Base-by-base conservation (phyloP, 2,113 vertebrate genomes). In the Apaloderma vittatum region DNA sequence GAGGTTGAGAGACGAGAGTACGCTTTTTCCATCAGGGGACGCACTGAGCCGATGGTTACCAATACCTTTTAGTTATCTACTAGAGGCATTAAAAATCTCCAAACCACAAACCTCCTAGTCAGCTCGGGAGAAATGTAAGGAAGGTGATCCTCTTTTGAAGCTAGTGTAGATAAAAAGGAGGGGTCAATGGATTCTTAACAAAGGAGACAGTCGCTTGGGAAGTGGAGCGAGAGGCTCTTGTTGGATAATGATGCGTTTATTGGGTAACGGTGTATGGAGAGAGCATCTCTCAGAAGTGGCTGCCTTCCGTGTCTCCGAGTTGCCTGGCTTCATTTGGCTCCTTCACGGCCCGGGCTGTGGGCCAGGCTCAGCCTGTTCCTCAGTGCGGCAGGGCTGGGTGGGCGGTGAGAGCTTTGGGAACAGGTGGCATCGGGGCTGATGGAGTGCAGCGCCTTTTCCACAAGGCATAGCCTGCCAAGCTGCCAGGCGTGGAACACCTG, bases 281-380 rank as follows among this genome's bases (percentile, higher is more conserved):
- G 5, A 88, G 23, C 32, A 12, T 76, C n/a, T 73, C 67, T 92
- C 48, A 48, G 36, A 84, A 88, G 8, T 48, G 82, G 26, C 55
- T 88, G 55, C 48, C 65, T 93, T 76, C 65, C 2, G 0, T 19
- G 15, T 30, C 59, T 97, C 51, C 45, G 61, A 88, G 61, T 88
- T 93, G 79, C 79, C 79, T 92, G 79, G 24, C 57, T 93, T 32
- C 61, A 59, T 96, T 93, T 92, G 61, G 79, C 45, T 94, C 36
- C 48, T 81, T 75, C n/a, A 17, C 0, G 5, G 80, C 23, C n/a
- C 0, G 40, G 92, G 96, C 92, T 86, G 48, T 46, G 76, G 86
- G 94, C 94, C 96, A 95, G 88, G 90, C 90, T 97, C 92, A 92
- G 83, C 48, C 76, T 92, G 86, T 94, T 94, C 90, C 92, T 94